A percentile compares a stretch with the other conserved stretches of the same genome.
Conservation (phyloP, 2,113 vertebrate species). For the Larimichthys polyactis region DNA sequence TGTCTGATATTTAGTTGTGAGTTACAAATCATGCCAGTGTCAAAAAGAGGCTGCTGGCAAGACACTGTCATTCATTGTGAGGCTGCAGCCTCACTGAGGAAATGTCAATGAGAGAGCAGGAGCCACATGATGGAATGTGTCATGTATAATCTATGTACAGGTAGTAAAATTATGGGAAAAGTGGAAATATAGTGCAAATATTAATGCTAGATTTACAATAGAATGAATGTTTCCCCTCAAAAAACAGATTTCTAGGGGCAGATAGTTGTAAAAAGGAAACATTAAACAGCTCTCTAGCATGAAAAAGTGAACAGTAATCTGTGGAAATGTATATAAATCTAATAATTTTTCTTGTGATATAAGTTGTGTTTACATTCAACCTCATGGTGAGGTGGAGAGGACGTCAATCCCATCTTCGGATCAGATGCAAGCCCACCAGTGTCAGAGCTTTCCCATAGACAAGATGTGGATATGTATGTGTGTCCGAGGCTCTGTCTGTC, state of each 20-base stretch:
- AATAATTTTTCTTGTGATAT: not conserved
- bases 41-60: conserved; percentile 1
- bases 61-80: conserved; percentile 29
- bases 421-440: conserved; percentile 9
- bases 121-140: conserved; percentile 4
- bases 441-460: conserved; percentile 24
- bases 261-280: not conserved
- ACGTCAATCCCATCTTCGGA: conserved; percentile 16
- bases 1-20: not conserved
- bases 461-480: conserved; percentile 47
- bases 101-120: conserved; percentile 6
- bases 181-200: not conserved
- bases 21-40: not conserved
- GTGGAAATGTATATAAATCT: not conserved
- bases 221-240: not conserved
- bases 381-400: not conserved
- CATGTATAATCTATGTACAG: not conserved
- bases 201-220: not conserved
- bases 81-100: conserved; percentile 25
- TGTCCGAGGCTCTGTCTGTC: conserved; percentile 72
- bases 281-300: not conserved
- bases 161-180: not conserved
- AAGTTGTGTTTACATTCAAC: conserved; percentile 39
- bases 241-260: too few species aligned
- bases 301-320: not conserved